These are phyloP conservation scores for Oreocharis arfaki DNA, from an alignment of 2,113 vertebrate species.

Conservation along the genomic window DNA sequence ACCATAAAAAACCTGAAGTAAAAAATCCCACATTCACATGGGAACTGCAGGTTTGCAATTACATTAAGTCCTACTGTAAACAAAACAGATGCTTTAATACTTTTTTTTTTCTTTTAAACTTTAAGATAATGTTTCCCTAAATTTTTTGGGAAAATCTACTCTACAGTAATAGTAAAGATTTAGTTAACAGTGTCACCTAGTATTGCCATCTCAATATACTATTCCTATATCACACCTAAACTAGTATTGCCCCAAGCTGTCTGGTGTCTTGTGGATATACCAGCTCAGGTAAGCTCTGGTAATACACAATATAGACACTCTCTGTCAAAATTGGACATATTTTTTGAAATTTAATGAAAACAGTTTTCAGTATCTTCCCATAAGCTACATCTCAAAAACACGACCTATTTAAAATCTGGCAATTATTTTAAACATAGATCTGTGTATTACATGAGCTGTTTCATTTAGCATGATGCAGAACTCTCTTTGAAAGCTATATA, in stretches of 20 bases:
- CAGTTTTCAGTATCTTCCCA: neutral
- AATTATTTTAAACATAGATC: neutral
- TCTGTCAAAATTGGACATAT: neutral
- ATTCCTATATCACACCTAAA: neutral
- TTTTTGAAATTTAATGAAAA: neutral
- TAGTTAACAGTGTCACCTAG: neutral
- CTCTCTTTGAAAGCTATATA: neutral
- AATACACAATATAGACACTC: neutral
- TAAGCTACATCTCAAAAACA: neutral
- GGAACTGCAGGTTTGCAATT: neutral
- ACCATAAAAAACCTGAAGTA: neutral
- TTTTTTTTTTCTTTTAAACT: neutral
- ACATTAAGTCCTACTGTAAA: neutral
- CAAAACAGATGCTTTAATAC: neutral
- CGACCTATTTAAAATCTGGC: neutral
- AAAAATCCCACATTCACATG: neutral
- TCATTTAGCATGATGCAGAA: neutral
- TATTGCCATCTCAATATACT: neutral
- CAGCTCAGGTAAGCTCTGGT: neutral
- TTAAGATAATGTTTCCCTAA: neutral
- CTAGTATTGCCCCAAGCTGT: neutral
- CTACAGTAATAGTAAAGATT: neutral
- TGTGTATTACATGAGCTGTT: neutral
- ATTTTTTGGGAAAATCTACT: neutral
- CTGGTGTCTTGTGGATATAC: neutral